phyloP scores from a whole-genome alignment of 2,113 vertebrate genomes.

The Sprattus sprattus region DNA sequence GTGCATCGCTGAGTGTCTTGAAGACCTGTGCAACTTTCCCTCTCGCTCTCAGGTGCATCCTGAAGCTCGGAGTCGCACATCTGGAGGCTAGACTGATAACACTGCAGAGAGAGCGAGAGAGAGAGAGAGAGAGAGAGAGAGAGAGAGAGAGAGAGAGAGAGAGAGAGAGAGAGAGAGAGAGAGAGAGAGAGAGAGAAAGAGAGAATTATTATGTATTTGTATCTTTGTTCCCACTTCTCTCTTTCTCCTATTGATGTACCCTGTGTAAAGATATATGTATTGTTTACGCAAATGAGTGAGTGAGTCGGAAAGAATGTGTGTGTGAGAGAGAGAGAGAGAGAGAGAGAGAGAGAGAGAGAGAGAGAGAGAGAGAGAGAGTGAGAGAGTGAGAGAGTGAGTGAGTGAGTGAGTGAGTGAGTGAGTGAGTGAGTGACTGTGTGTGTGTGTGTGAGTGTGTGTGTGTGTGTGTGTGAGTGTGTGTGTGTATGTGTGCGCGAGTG shows the following conservation, averaged over 20 bases:
- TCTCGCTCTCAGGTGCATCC: conserved; percentile 96
- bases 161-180: no score
- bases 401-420: background rate
- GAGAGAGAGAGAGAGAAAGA: no score
- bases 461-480: background rate
- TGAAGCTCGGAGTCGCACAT: conserved; percentile 97
- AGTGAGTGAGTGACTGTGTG: no score
- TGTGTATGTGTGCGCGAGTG: background rate
- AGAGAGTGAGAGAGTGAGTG: background rate
- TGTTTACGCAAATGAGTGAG: no score
- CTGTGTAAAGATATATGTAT: no score
- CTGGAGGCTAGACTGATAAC: conserved; percentile 97
- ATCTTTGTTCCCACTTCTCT: no score
- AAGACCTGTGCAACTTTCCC: conserved; percentile 98
- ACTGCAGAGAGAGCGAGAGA: conserved; percentile 62
- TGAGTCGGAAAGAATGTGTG: no score
- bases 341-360: background rate
- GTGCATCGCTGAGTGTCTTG: conserved; percentile 94
- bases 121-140: background rate
- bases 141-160: no score
- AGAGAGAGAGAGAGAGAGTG: background rate
- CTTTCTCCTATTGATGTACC: no score
- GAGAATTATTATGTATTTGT: no score
- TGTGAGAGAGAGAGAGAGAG: background rate
- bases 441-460: background rate